Percentiles rank a stretch among this genome's conserved stretches.
Conservation (phyloP, 2,797 vertebrate genomes). For the Fringilla coelebs region DNA sequence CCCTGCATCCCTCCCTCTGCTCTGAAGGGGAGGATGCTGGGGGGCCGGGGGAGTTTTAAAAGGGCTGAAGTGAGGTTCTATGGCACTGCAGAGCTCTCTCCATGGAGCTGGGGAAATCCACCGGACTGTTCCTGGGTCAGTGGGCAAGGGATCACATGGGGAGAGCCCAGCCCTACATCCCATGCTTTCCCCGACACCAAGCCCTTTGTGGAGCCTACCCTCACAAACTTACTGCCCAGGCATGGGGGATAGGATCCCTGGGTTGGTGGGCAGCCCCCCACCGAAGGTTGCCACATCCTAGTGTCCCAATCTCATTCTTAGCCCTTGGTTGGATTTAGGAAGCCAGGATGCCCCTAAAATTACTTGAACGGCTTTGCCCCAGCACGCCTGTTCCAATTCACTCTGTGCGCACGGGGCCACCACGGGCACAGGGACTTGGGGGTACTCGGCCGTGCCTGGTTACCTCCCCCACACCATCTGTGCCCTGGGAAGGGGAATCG, state of each 20-base stretch:
- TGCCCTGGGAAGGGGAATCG: background rate
- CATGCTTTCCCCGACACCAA: background rate
- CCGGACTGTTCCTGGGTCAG: background rate
- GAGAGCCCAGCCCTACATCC: background rate
- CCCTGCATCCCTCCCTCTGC: background rate
- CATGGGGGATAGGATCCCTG: background rate
- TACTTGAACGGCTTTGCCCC: background rate
- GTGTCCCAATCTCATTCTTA: rapidly evolving
- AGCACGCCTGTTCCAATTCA: background rate
- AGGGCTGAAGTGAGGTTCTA: background rate
- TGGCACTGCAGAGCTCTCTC: background rate
- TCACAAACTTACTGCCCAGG: background rate
- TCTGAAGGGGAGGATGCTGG: background rate
- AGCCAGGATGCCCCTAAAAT: background rate
- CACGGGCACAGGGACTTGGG: rapidly evolving
- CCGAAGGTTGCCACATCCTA: background rate
- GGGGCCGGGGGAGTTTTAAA: background rate
- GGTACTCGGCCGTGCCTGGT: rapidly evolving
- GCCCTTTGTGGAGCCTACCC: rapidly evolving
- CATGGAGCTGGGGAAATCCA: no score
- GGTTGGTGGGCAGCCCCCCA: background rate
- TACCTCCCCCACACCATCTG: background rate
- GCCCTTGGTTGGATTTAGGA: background rate
- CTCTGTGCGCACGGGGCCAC: background rate
- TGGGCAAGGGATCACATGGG: background rate